These are phyloP conservation scores for Thripadectes ignobilis DNA, from an alignment of 2,797 vertebrate genomes.

Conservation along the genomic window DNA sequence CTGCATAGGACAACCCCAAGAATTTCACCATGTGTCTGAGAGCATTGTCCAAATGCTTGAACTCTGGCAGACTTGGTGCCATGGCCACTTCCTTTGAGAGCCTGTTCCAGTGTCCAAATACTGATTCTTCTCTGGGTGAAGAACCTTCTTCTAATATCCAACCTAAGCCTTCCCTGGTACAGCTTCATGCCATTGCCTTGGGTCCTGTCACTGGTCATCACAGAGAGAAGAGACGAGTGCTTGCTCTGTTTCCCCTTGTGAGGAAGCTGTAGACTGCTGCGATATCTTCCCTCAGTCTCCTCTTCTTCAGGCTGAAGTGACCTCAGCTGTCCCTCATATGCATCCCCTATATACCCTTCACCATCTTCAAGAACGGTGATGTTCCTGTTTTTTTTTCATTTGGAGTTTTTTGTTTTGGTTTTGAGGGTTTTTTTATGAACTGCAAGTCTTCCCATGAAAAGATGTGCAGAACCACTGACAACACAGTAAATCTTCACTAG, in stretches of 20 bases:
- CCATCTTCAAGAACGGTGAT: not conserved
- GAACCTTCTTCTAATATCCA: not conserved
- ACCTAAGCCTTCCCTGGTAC: not conserved
- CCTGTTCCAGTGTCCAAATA: not conserved
- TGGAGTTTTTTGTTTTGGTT: not conserved
- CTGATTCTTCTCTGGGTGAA: not conserved
- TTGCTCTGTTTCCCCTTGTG: not conserved
- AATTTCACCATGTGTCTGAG: not conserved
- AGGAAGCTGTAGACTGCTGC: not conserved
- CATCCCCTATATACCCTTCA: not conserved
- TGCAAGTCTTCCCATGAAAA: not conserved
- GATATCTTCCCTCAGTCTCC: not conserved
- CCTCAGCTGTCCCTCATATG: not conserved
- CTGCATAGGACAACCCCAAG: not conserved
- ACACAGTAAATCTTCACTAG: not conserved
- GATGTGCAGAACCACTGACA: not conserved
- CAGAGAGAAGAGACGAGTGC: not conserved
- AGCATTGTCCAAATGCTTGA: not conserved
- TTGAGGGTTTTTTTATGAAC: not conserved
- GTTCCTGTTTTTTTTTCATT: too few relatives aligned
- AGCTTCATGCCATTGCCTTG: accelerated
- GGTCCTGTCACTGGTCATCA: not conserved
- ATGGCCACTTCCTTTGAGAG: not conserved
- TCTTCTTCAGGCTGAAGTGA: not conserved
- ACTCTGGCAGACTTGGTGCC: not conserved